These are phyloP conservation scores for Amphilophus citrinellus DNA, from an alignment of 2,113 vertebrate species.

Conservation along the genomic window DNA sequence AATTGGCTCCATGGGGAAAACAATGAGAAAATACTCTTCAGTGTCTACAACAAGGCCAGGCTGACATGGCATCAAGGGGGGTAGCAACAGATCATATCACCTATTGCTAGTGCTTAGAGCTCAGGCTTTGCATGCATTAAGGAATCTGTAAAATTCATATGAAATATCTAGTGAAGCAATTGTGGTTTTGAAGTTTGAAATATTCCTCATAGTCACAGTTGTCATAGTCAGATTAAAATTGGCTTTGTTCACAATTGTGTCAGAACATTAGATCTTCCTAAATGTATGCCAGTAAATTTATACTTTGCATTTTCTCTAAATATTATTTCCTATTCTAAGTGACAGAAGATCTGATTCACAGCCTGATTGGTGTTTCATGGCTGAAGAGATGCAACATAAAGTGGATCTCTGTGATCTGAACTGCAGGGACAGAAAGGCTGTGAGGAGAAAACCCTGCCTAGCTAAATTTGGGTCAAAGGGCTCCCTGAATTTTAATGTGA, in stretches of 20 bases:
- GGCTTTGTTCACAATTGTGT: neutral
- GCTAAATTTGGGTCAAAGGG: constrained; percentile 18
- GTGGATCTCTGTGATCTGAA: constrained; percentile 43
- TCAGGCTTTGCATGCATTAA: constrained; percentile 16
- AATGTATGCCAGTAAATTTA: neutral
- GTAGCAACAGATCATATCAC: constrained; percentile 59
- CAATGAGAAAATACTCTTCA: constrained; percentile 51
- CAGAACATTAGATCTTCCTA: constrained; percentile 3
- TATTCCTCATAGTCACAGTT: constrained; percentile 19
- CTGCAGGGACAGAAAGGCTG: constrained; percentile 1
- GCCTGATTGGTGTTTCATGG: constrained; percentile 37
- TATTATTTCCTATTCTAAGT: constrained; percentile 18
- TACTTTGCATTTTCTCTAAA: constrained; percentile 13
- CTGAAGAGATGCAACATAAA: constrained; percentile 51
- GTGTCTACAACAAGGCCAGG: constrained; percentile 56
- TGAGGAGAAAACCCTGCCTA: neutral
- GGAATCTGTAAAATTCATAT: constrained; percentile 15
- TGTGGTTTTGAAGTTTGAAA: constrained; percentile 1
- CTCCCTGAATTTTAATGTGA: constrained; percentile 26
- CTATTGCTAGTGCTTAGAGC: constrained; percentile 46
- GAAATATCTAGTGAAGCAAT: neutral
- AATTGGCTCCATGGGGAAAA: constrained; percentile 74
- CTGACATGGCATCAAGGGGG: constrained; percentile 46
- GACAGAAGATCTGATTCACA: constrained; percentile 41
- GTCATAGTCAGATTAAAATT: constrained; percentile 19